phyloP scores from a whole-genome alignment of 2,113 vertebrate genomes.

The Mirza zaza region DNA sequence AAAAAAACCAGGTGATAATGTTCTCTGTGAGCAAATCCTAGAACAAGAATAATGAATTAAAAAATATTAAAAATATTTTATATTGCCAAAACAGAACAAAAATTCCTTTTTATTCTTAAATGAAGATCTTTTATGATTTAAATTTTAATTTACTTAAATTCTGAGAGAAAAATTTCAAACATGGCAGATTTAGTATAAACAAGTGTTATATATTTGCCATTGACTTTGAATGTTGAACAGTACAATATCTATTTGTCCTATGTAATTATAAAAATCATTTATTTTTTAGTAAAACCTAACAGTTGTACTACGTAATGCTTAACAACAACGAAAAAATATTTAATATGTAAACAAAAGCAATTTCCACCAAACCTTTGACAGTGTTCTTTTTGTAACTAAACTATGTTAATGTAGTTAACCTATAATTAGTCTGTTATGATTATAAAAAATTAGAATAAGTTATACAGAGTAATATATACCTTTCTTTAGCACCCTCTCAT shows the following conservation, averaged over 20 bases:
- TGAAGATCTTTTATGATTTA: background rate
- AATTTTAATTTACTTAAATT: conserved; percentile 39
- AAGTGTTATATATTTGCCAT: background rate
- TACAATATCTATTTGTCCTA: background rate
- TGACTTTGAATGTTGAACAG: conserved; percentile 5
- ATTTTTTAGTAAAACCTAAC: background rate
- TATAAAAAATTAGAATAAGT: conserved; percentile 28
- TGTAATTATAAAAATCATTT: background rate
- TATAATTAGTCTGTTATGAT: background rate
- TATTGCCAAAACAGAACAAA: background rate
- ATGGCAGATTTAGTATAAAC: background rate
- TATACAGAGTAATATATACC: background rate
- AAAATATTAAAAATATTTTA: background rate
- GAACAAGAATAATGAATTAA: background rate
- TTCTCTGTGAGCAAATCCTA: background rate
- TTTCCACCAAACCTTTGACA: background rate
- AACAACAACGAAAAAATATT: background rate
- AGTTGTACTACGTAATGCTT: background rate
- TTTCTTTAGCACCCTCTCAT: background rate
- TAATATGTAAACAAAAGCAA: background rate
- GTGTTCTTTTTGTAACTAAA: conserved; percentile 5
- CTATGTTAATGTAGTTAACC: background rate
- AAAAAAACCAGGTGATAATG: background rate
- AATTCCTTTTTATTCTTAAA: background rate
- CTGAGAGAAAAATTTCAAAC: conserved; percentile 15